Evolutionary conservation across 53 echinoderm and acorn worm genomes (phyloP), one percentile per base, ranked within the genome.

Genomic region (Apostichopus leukothele): DNA sequence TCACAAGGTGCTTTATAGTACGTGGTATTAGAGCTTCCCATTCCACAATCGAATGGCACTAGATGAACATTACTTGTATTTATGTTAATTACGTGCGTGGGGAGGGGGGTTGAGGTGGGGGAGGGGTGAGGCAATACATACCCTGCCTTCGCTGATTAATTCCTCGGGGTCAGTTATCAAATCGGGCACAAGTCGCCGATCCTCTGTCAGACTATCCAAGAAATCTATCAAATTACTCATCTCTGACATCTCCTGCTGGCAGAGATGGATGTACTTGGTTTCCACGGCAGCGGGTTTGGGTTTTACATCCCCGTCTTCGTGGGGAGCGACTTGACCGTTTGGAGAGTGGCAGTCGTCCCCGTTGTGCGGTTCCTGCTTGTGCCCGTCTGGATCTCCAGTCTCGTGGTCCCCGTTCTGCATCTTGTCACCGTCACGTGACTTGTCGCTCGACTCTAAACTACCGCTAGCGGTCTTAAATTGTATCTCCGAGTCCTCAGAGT

Each of bases 141-240:
- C 99, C 96, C 91, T 93, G 20, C 96, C 95, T 86, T 93, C 93
- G 55, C 86, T 88, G 53, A 99, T 88, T 16, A 99, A 89, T 50
- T 76, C 88, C 27, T 99, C 96, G 5, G 99, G 93, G 79, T 96
- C 86, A 5, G 86, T 86, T 66, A 99, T 96, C 84, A 94, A 86
- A 6, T 96, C 96, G 0, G 99, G 99, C 6, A 99, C 90, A 23
- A 71, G 60, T 50, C 99, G 81, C 81, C 91, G 96, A 52, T 83
- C 78, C 61, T 77, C 83, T 5, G 99, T 94, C 8, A 99, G 86
- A 74, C 84, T 78, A 68, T 94, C 96, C 74, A 99, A 83, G 84
- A 90, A 92, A 75, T 93, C 91, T 53, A 94, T 86, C 0, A 96
- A 83, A 14, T 86, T 86, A 22, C 83, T 84, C 19, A 99, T 53